Conservation (phyloP, 2,797 vertebrate genomes). For the Sebastes alutus region DNA sequence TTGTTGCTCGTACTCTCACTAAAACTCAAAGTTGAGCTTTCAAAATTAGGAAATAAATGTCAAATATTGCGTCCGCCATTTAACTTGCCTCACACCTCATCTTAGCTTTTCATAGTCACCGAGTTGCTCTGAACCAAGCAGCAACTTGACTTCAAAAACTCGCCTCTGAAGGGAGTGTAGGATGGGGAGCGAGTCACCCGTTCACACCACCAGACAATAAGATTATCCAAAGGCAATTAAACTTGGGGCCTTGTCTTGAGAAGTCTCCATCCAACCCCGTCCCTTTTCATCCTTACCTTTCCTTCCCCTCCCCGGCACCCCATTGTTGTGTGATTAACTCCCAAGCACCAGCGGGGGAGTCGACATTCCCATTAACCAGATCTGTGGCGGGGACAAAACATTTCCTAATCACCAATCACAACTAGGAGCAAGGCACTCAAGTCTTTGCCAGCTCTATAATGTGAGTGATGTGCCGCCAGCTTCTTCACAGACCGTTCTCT, state of each 20-base stretch:
- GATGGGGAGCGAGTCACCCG: constrained; percentile 21
- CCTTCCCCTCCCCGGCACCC: constrained; percentile 56
- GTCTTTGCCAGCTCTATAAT: constrained; percentile 56
- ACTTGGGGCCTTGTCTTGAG: constrained; percentile 70
- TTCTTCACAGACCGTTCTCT: constrained; percentile 43
- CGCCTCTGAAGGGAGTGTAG: constrained; percentile 26
- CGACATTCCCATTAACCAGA: constrained; percentile 71
- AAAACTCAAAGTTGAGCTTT: not conserved
- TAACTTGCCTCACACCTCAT: not conserved
- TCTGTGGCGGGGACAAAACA: constrained; percentile 73
- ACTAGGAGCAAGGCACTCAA: constrained; percentile 56
- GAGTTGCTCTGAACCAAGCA: constrained; percentile 9
- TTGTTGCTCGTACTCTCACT: not conserved
- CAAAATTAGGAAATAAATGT: not conserved
- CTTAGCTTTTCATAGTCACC: not conserved
- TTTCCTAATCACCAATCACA: constrained; percentile 77
- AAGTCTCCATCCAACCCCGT: constrained; percentile 52
- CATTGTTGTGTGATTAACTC: constrained; percentile 85
- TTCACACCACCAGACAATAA: constrained; percentile 73
- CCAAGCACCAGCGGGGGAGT: constrained; percentile 67
- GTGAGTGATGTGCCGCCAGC: constrained; percentile 66
- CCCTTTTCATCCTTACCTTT: constrained; percentile 64
- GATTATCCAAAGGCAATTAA: constrained; percentile 85
- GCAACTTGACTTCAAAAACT: constrained; percentile 29
- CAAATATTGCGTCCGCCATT: not conserved